phyloP scores from a whole-genome alignment of 2,888 invertebrate species.

The Apamea anceps region DNA sequence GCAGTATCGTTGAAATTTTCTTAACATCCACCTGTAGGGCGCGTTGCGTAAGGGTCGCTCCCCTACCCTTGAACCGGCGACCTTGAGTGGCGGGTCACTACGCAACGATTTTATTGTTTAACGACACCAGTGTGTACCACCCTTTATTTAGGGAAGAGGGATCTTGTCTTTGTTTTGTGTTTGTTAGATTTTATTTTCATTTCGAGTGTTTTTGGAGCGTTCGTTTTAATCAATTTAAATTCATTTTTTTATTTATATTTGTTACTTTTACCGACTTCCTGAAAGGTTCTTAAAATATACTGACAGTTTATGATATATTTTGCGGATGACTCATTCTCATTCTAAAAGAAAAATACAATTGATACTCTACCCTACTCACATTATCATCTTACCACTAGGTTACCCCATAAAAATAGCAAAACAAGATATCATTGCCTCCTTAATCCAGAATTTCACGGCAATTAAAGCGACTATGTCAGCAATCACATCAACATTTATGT shows the following conservation, averaged over 20 bases:
- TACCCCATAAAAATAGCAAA: background rate
- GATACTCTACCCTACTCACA: background rate
- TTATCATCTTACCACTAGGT: background rate
- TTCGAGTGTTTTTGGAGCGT: constrained; percentile 13
- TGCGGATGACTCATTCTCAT: background rate
- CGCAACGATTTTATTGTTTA: constrained; percentile 73
- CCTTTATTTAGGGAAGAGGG: constrained; percentile 65
- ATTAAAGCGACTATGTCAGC: constrained; percentile 44
- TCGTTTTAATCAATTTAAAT: background rate
- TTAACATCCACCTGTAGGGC: constrained; percentile 76
- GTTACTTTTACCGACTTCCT: too few relatives aligned
- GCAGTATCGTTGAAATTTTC: constrained; percentile 55
- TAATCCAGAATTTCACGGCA: constrained; percentile 34
- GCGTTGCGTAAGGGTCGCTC: constrained; percentile 74
- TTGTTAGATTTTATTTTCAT: constrained; percentile 16
- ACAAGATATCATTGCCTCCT: constrained; percentile 8
- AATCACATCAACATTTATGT: constrained; percentile 53
- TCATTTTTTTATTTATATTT: background rate
- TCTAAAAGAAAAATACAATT: background rate
- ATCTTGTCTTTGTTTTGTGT: constrained; percentile 19
- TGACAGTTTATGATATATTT: background rate
- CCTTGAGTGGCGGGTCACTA: constrained; percentile 81
- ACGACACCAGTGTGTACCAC: constrained; percentile 66
- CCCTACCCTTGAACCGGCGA: constrained; percentile 81
- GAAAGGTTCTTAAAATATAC: background rate